These are phyloP conservation scores for Goniozus legneri DNA, from an alignment of 1,140 invertebrate genomes.

Conservation along the genomic window DNA sequence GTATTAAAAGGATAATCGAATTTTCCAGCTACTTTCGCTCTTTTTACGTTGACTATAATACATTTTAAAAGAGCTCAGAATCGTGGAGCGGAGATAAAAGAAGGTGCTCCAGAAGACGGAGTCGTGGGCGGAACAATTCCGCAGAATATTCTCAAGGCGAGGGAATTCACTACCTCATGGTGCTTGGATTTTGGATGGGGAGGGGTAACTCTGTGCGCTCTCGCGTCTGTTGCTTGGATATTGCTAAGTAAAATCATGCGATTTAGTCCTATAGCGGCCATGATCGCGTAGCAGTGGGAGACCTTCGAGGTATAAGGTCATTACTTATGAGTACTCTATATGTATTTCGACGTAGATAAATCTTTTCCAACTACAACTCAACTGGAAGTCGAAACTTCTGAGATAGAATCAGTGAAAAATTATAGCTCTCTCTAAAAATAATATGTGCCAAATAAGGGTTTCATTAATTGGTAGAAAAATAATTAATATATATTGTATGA, in stretches of 20 bases:
- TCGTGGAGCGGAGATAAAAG: slow-evolving; percentile 53
- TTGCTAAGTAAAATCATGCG: slow-evolving; percentile 85
- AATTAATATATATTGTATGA: too few relatives aligned
- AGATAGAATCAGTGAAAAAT: not conserved
- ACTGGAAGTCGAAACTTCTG: too few relatives aligned
- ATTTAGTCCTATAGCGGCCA: slow-evolving; percentile 75
- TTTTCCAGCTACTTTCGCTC: slow-evolving; percentile 79
- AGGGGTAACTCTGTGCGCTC: slow-evolving; percentile 72
- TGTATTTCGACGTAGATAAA: slow-evolving; percentile 9
- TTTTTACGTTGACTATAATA: slow-evolving; percentile 86
- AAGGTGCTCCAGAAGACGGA: slow-evolving; percentile 67
- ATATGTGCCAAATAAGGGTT: too few relatives aligned
- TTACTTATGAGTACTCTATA: slow-evolving; percentile 14
- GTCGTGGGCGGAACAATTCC: slow-evolving; percentile 59
- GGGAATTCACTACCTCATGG: slow-evolving; percentile 77
- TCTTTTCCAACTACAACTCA: too few relatives aligned
- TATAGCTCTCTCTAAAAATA: too few relatives aligned
- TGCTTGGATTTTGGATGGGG: slow-evolving; percentile 80
- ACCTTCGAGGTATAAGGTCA: slow-evolving; percentile 37
- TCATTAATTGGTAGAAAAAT: too few relatives aligned
- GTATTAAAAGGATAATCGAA: too few relatives aligned
- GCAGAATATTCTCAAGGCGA: slow-evolving; percentile 55
- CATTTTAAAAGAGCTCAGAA: slow-evolving; percentile 80
- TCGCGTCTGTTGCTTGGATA: slow-evolving; percentile 80
- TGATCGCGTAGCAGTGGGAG: slow-evolving; percentile 61